Conservation (phyloP, 2,888 invertebrate genomes). For the Cephalotes varians region DNA sequence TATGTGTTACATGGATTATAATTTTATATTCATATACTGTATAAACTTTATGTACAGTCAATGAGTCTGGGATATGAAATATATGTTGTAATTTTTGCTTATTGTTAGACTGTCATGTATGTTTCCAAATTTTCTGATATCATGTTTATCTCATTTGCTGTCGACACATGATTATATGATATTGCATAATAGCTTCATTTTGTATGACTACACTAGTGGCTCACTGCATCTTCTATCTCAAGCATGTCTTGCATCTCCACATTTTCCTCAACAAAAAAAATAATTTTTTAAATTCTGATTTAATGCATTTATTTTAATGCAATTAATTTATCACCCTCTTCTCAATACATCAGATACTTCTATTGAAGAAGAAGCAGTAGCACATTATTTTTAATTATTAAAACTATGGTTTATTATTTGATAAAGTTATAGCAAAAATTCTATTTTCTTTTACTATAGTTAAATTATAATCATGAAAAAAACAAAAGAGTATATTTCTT, state of each 20-base stretch:
- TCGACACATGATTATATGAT: slow-evolving; percentile 35
- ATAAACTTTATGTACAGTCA: slow-evolving; percentile 1
- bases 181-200: slow-evolving; percentile 73
- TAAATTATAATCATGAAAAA: slow-evolving; percentile 7
- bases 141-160: slow-evolving; percentile 31
- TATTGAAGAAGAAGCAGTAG: slow-evolving; percentile 47
- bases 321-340: background rate
- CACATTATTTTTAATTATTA: slow-evolving; percentile 18
- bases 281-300: background rate
- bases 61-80: slow-evolving; percentile 43
- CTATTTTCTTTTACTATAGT: background rate
- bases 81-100: slow-evolving; percentile 50
- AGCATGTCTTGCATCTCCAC: slow-evolving; percentile 72
- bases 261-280: slow-evolving; percentile 42
- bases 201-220: slow-evolving; percentile 63
- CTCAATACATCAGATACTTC: background rate
- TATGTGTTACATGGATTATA: background rate
- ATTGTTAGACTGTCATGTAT: slow-evolving; percentile 61
- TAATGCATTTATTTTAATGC: too few species aligned
- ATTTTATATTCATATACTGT: background rate
- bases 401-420: background rate
- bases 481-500: background rate
- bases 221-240: slow-evolving; percentile 73
- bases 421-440: background rate
- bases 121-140: slow-evolving; percentile 46